Base-by-base conservation (phyloP, 2,888 invertebrate species). In the Ophion obscuratus region DNA sequence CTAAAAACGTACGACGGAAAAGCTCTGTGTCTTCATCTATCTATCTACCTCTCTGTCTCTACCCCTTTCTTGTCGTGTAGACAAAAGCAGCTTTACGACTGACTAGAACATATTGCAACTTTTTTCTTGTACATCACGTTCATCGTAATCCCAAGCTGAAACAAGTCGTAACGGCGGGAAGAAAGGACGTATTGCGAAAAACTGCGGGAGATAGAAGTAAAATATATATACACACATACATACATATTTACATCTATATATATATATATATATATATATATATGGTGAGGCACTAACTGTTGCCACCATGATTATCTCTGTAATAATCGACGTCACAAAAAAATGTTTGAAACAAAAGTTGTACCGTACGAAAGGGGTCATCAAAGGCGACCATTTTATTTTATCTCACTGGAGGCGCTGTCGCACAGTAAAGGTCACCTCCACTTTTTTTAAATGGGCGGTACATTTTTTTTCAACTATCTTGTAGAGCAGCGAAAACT, bases 61-160 rank as follows among this genome's bases (percentile, higher is more conserved):
- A 27, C 27, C 31, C 40, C 64, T 64, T 77, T 31, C 20, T 53
- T 57, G 31, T 36, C 14, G 14, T 11, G 27, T 36, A 57, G 27
- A n/a, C 64, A 80, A 66, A 80, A 64, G 14, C 14, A 70, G 57
- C 31, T 53, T 74, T 20, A 27, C 40, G 31, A 64, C n/a, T n/a
- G 1, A 44, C 44, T 24, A 24, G 36, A 14, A 31, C 20, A 61
- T 59, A 47, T 27, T 27, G 59, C 59, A 44, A 27, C 17, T 20
- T 17, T 40, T 61, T 40, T 53, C 4, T 47, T 53, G 17, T 62
- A 44, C 57, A 40, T 47, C 61, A 61, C 11, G 31, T 66, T 14
- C 24, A 59, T 24, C 44, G 53, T 67, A 75, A 82, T 78, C 61
- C 66, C 20, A 40, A 17, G 53, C 20, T 75, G 75, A 79, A 85